Conservation (phyloP, 2,113 vertebrate genomes). For the Bombycilla garrulus region DNA sequence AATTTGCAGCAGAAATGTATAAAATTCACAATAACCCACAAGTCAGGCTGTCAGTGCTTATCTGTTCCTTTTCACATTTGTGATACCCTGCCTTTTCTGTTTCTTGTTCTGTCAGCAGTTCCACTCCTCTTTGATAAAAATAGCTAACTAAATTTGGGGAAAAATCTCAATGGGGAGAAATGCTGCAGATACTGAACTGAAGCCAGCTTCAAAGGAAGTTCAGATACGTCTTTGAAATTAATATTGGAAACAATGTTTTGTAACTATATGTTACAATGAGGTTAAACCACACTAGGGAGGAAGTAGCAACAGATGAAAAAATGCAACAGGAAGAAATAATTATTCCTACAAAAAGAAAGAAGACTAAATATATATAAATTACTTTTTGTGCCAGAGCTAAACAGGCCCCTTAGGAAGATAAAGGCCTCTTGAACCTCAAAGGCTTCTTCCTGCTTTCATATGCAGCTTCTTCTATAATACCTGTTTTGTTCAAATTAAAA, state of each 20-base stretch:
- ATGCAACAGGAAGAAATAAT: constrained; percentile 22
- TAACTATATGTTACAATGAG: constrained; percentile 1
- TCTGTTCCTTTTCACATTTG: not conserved
- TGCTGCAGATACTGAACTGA: not conserved
- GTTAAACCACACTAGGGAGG: not conserved
- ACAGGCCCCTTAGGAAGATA: constrained; percentile 35
- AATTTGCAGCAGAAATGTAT: not conserved
- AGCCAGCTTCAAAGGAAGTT: not conserved
- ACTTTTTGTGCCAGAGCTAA: not conserved
- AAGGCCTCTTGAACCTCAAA: constrained; percentile 44
- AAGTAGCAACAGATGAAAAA: not conserved
- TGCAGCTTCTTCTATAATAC: not conserved
- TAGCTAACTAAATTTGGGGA: not conserved
- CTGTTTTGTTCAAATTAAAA: constrained; percentile 62
- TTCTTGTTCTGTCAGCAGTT: constrained; percentile 11
- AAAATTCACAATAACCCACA: not conserved
- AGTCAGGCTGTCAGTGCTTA: not conserved
- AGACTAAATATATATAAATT: constrained; percentile 14
- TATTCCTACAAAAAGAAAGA: constrained; percentile 17
- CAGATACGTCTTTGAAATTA: not conserved
- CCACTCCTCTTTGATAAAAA: not conserved
- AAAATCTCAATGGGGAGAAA: not conserved
- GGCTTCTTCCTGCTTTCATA: constrained; percentile 28
- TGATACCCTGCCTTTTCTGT: not conserved
- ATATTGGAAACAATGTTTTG: constrained; percentile 28